Base-by-base conservation (phyloP, 2,113 vertebrate genomes). In the Nyctibius bracteatus region DNA sequence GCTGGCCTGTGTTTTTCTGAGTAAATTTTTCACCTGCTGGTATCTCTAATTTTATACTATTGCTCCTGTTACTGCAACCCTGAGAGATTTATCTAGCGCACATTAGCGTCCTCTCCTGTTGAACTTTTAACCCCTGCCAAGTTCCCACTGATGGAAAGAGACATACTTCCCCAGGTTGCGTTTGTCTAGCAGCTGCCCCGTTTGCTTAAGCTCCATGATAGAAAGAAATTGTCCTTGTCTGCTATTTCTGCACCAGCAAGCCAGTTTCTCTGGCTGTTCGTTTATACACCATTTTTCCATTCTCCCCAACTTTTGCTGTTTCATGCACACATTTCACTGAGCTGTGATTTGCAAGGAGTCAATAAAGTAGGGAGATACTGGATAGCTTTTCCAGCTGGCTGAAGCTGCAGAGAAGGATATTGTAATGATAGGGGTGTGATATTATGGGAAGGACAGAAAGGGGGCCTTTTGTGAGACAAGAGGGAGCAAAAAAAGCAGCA, bases 11-110 rank as follows among this genome's bases (percentile, higher is more conserved):
- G 86, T 86, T 94, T 94, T 88, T 62, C 88, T 71, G 30, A 78
- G 79, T 63, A 51, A 74, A 80, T 86, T 59, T 83, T 93, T 92
- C 63, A 93, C 90, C 90, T 86, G 62, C 67, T 71, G 24, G 2
- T 88, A 31, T 83, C 58, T 93, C 90, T 92, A 65, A 70, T 90
- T 90, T 94, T 93, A 22, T 88, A 54, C 81, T 88, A 51, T 67
- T 83, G 74, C 44, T 93, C 46, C 67, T 78, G 47, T 93, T 93
- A 57, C 51, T 81, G 55, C 57, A 81, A 17, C 71, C 81, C 63
- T 46, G 39, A 51, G 81, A 80, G 85, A 58, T 73, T 90, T 86
- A 41, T 83, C 59, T 39, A 35, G 63, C 1, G 3, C 46, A 27
- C 4, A 4, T 58, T 59, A 23, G 31, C 0, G 2, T 73, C 55